Evolutionary conservation across 2,113 vertebrate genomes (phyloP).

Genomic region (Peromyscus leucopus): DNA sequence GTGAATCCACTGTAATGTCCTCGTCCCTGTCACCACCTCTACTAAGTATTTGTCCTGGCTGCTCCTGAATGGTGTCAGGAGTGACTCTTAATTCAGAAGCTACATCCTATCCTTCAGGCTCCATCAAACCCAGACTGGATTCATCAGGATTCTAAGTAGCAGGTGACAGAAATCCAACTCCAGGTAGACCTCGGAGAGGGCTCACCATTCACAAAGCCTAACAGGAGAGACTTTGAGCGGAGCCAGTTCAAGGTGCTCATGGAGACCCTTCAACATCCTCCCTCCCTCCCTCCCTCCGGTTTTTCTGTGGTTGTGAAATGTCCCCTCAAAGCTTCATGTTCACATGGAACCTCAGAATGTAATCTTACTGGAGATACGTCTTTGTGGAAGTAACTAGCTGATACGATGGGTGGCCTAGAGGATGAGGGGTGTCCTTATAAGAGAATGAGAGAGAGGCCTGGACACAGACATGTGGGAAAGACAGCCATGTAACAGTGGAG

Average conservation of each 20-base stretch:
- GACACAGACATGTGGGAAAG: rapidly evolving
- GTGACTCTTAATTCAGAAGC: background rate
- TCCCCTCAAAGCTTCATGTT: rapidly evolving
- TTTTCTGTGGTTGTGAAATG: background rate
- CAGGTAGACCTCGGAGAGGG: rapidly evolving
- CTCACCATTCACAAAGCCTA: background rate
- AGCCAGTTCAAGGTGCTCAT: background rate
- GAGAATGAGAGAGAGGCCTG: background rate
- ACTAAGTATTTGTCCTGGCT: rapidly evolving
- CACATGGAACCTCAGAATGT: background rate
- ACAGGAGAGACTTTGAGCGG: background rate
- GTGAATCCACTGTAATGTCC: rapidly evolving
- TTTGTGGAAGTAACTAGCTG: background rate
- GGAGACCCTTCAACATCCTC: background rate
- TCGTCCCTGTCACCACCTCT: no score
- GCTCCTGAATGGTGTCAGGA: rapidly evolving
- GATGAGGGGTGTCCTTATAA: no score
- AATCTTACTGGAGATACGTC: background rate
- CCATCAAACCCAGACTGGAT: background rate
- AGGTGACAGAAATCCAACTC: background rate
- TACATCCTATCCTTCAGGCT: background rate
- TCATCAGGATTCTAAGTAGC: background rate
- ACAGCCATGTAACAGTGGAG: rapidly evolving
- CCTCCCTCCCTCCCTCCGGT: background rate
- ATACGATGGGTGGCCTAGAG: rapidly evolving